Base-by-base conservation (phyloP, 1,140 invertebrate species). In the Drosophila burlai region DNA sequence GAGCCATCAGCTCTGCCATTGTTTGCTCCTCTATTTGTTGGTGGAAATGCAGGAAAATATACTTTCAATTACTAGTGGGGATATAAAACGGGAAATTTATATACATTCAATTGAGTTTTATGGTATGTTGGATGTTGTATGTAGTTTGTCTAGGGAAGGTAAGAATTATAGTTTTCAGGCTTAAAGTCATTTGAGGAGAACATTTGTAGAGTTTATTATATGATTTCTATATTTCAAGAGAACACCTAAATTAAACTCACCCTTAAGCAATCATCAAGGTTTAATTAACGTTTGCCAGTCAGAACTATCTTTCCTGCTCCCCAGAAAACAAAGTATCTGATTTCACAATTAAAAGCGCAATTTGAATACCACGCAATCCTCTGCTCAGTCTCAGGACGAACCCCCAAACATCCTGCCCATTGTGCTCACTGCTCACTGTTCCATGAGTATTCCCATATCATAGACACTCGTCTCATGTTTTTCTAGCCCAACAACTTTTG, bases 381-480 rank as follows among this genome's bases (percentile, higher is more conserved):
- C 45, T 36, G 42, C 34, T 5, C 34, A 40, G 34, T 21, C 52
- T 38, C 9, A 43, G 36, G 38, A 52, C 8, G 15, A 45, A 38
- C 26, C 34, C 16, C 15, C 49, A 9, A 29, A 31, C 43, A 38
- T 29, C 42, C 40, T 40, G 21, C 40, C n/a, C 45, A 7, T n/a
- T 46, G 45, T 43, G 16, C 42, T 21, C 24, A 10, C 24, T 49
- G 24, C 24, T 49, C 15, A 16, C 15, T 31, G 31, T 31, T 26
- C 42, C 57, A 24, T 31, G 43, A 11, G 64, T 69, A 52, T 76
- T 76, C 73, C 49, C 73, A 76, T 77, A 78, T 78, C 73, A 42
- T 26, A n/a, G 40, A 59, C 66, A 72, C 66, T 71, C 49, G 72
- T 75, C 72, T 75, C 75, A 69, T 78, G 75, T 78, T 78, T 77